A percentile compares a stretch with the other conserved stretches of the same genome.
phyloP scores from a whole-genome alignment of 2,797 vertebrate genomes.

The Epinephelus malabaricus region DNA sequence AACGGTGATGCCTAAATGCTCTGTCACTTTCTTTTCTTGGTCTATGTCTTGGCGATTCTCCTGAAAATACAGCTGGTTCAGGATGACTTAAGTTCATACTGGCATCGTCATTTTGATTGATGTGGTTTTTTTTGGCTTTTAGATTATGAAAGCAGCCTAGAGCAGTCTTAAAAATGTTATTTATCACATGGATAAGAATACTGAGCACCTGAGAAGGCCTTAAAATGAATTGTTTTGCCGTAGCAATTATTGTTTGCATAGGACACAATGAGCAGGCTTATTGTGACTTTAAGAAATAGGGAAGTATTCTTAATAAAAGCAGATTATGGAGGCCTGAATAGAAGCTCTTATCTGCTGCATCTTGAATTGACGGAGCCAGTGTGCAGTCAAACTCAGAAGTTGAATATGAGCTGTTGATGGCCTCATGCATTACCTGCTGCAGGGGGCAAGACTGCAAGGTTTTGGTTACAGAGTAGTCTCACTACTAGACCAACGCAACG shows the following conservation, averaged over 20 bases:
- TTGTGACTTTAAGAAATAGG: background rate
- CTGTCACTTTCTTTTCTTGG: background rate
- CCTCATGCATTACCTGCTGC: background rate
- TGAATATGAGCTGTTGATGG: conserved; percentile 2
- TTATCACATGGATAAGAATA: conserved; percentile 16
- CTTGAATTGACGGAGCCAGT: background rate
- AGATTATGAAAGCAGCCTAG: background rate
- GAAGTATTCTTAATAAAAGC: background rate
- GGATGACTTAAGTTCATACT: conserved; percentile 5
- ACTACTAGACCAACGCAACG: conserved; percentile 3
- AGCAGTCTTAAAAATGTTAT: conserved; percentile 9
- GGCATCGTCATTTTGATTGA: conserved; percentile 8
- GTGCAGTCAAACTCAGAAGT: background rate
- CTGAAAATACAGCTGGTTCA: background rate
- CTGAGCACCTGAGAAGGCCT: conserved; percentile 2
- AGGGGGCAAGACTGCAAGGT: background rate
- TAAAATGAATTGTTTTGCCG: conserved; percentile 17
- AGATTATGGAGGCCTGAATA: background rate
- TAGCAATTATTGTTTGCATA: background rate
- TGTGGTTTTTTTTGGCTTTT: conserved; percentile 2
- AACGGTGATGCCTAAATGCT: background rate
- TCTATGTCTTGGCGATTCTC: conserved; percentile 5
- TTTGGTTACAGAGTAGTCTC: conserved; percentile 1
- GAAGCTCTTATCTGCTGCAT: background rate
- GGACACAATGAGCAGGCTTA: background rate